Evolutionary conservation across 2,888 invertebrate genomes (phyloP).

Genomic region (Chymomyza amoena): DNA sequence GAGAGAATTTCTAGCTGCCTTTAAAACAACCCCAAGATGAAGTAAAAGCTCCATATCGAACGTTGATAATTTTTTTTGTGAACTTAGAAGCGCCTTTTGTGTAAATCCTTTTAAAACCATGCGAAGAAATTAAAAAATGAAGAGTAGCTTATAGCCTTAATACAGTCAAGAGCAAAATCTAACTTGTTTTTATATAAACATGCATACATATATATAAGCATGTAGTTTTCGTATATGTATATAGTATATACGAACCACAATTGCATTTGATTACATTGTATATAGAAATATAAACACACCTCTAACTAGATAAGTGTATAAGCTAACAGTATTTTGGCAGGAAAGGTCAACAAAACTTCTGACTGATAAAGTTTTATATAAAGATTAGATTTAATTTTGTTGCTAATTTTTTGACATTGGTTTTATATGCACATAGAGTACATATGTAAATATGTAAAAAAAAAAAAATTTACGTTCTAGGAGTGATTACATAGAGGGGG

Average conservation of each 20-base stretch:
- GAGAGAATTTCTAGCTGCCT: too few species aligned
- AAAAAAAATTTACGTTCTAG: neutral
- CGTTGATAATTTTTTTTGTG: too few species aligned
- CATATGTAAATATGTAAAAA: neutral
- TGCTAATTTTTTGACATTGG: slow-evolving; percentile 24
- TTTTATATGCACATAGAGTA: neutral
- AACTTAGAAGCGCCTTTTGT: too few species aligned
- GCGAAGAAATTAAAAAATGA: neutral
- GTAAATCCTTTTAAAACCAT: too few species aligned
- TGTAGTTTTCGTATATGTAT: too few species aligned
- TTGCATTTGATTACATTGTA: too few species aligned
- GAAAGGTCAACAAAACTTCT: slow-evolving; percentile 54
- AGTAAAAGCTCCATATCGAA: too few species aligned
- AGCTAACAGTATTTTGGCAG: slow-evolving; percentile 24
- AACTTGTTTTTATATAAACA: neutral
- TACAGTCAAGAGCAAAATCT: neutral
- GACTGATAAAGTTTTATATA: slow-evolving; percentile 45
- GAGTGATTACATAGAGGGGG: neutral
- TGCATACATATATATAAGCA: neutral
- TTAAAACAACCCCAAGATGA: too few species aligned
- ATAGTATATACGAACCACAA: too few species aligned
- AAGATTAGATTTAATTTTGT: slow-evolving; percentile 47
- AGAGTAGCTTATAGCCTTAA: neutral
- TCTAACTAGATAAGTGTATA: slow-evolving; percentile 5
- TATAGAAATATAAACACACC: neutral